Evolutionary conservation across 2,797 vertebrate genomes (phyloP), one percentile per base, ranked within the genome.

Genomic region (Loriculus beryllinus): DNA sequence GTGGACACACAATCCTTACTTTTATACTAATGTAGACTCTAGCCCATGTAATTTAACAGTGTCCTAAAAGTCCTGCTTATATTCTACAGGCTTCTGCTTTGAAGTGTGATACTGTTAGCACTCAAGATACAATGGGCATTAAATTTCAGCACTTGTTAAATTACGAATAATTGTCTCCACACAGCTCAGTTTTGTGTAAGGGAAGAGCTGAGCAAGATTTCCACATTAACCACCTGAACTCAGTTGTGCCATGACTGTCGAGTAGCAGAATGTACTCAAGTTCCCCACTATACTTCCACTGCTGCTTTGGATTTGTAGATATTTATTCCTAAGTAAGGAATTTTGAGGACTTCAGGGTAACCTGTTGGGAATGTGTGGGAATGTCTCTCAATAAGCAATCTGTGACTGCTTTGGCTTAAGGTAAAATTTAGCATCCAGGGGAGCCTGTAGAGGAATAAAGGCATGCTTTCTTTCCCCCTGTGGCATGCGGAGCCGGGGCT

Each of bases 371-470:
- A 86, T 94, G 39, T 72, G 88, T 88, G 64, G 96, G 94, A 95
- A 86, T 12, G 42, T 79, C 72, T 94, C 95, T 97, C 97, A 98
- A 96, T 97, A 86, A 96, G 93, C 93, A 93, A 96, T 97, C 88
- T 98, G 96, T 98, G 96, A 97, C 97, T 92, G 78, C 84, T 90
- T 96, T 98, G 97, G 97, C 96, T 96, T 91, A 74, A 94, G 85
- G 95, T 80, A 90, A 96, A 91, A 92, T 78, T 35, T 85, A 93
- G 96, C 85, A 95, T 96, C 96, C 95, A 96, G 82, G 95, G 18
- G 0, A 96, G 93, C 77, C 92, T 56, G 85, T 39, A 75, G 94
- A 81, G 29, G 86, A 97, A 98, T 97, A 98, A 97, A 98, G 97
- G 84, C 94, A 5, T 10, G 88, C 98, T 98, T 98, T 98, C 96